phyloP scores from a whole-genome alignment of 2,113 vertebrate genomes.

The Parus major region DNA sequence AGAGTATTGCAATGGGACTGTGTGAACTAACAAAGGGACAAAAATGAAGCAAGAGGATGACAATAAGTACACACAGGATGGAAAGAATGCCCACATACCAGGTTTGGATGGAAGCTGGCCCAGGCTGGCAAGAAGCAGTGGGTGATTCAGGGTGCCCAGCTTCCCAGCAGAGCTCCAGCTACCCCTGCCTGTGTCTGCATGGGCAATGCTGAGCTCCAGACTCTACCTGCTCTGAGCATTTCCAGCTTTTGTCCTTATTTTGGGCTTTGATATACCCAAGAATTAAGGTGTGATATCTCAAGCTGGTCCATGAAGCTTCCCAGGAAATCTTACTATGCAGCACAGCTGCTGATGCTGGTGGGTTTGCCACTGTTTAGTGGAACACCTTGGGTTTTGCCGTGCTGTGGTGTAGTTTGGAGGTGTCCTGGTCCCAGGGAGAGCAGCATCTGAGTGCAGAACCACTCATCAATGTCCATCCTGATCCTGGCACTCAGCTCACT shows the following conservation, averaged over 20 bases:
- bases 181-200: not conserved
- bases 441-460: fast-evolving
- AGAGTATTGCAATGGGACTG: not conserved
- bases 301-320: not conserved
- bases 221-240: not conserved
- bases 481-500: not conserved
- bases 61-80: not conserved
- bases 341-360: fast-evolving
- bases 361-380: not conserved
- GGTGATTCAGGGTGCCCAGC: too few species aligned
- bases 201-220: not conserved
- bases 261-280: not conserved
- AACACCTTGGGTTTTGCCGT: not conserved
- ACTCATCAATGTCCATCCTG: not conserved
- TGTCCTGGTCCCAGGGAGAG: not conserved
- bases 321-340: not conserved
- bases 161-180: not conserved
- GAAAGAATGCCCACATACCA: not conserved
- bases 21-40: not conserved
- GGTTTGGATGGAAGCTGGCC: not conserved
- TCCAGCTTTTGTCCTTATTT: not conserved
- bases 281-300: not conserved
- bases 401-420: not conserved
- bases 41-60: not conserved
- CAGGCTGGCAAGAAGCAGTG: not conserved